Evolutionary conservation across 2,888 invertebrate species (phyloP).

Genomic region (Drosophila prolongata): DNA sequence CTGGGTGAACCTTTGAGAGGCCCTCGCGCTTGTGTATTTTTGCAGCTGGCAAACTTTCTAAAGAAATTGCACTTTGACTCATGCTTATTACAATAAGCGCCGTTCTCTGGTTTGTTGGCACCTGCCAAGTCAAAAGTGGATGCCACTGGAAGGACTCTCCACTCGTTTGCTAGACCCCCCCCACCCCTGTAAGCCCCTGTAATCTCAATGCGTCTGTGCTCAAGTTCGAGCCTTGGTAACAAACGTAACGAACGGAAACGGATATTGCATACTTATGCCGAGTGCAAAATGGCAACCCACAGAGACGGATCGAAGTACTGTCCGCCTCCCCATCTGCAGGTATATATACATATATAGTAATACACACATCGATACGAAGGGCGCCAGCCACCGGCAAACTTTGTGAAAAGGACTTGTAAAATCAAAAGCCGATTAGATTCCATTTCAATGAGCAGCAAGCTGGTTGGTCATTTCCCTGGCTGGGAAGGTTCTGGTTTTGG

Average conservation of each 20-base stretch:
- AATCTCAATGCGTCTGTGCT: conserved; percentile 46
- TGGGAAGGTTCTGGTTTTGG: conserved; percentile 2
- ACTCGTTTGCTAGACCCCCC: not conserved
- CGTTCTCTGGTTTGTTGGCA: conserved; percentile 53
- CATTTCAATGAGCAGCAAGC: conserved; percentile 77
- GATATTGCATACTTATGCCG: conserved; percentile 81
- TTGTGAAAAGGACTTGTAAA: conserved; percentile 79
- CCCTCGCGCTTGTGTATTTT: conserved; percentile 47
- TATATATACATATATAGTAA: conserved; percentile 2
- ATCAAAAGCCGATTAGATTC: conserved; percentile 82
- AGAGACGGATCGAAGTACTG: conserved; percentile 42
- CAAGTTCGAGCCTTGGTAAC: conserved; percentile 63
- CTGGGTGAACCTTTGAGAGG: not conserved
- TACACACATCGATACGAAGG: conserved; percentile 23
- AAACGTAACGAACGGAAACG: conserved; percentile 81
- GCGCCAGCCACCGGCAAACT: conserved; percentile 62
- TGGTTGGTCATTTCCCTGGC: conserved; percentile 76
- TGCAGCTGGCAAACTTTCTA: conserved; percentile 50
- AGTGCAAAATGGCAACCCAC: conserved; percentile 70
- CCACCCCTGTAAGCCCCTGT: not conserved
- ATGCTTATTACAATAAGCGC: conserved; percentile 71
- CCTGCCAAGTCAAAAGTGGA: conserved; percentile 65
- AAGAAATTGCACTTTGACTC: conserved; percentile 74
- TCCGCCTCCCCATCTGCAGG: conserved; percentile 6
- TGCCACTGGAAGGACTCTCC: conserved; percentile 40